A percentile compares a stretch with the other conserved stretches of the same genome.
phyloP scores from a whole-genome alignment of 1,140 invertebrate species.

The Chelonus insularis region DNA sequence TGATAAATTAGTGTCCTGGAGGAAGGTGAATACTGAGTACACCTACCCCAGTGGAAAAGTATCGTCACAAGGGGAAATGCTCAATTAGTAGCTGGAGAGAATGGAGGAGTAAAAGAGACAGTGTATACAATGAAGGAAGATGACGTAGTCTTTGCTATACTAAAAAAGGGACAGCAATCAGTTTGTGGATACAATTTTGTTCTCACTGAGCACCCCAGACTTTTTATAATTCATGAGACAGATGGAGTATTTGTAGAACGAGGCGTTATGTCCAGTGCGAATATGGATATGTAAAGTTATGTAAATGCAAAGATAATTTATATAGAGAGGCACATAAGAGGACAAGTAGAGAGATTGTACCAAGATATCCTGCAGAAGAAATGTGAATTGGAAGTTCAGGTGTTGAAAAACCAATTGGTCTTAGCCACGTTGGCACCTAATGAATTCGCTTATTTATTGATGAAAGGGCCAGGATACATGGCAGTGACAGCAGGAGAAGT shows the following conservation, averaged over 20 bases:
- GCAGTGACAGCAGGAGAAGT: conserved; percentile 23
- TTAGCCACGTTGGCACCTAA: conserved; percentile 21
- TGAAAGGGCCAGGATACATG: conserved; percentile 28
- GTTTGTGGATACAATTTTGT: conserved; percentile 8
- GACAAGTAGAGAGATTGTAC: neutral
- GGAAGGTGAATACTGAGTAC: no score
- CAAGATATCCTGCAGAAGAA: conserved; percentile 24
- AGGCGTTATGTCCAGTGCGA: neutral
- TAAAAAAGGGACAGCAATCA: neutral
- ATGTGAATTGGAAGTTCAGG: conserved; percentile 28
- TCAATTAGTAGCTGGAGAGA: neutral
- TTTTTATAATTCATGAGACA: neutral
- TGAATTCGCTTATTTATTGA: conserved; percentile 28
- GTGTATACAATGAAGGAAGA: neutral
- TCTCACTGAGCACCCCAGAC: conserved; percentile 15
- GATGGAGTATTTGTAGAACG: neutral
- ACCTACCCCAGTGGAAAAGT: no score
- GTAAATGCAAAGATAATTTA: conserved; percentile 32
- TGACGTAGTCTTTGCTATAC: conserved; percentile 13
- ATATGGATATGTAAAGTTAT: conserved; percentile 5
- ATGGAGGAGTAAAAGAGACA: neutral
- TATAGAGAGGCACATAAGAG: conserved; percentile 20
- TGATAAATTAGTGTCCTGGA: no score
- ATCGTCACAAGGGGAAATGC: no score
- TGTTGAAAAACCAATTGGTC: conserved; percentile 17